Percentiles rank a stretch among this genome's conserved stretches.
phyloP scores from a whole-genome alignment of 2,797 vertebrate species.

The Chaetophractus vellerosus region DNA sequence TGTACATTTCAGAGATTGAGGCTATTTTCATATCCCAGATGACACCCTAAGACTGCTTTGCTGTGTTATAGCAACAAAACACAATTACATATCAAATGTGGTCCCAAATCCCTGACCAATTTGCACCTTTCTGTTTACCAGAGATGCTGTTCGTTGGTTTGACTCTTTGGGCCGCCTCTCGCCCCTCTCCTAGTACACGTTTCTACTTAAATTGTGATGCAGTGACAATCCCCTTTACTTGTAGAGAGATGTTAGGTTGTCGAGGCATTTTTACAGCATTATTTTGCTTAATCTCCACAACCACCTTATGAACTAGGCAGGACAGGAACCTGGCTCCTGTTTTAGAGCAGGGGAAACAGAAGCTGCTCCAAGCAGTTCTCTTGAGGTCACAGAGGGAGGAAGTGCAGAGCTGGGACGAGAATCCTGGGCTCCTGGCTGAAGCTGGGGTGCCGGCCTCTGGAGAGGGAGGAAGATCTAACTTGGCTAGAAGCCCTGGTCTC shows the following conservation, averaged over 20 bases:
- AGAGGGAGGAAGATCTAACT: background rate
- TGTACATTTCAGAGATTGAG: background rate
- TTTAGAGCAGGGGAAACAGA: background rate
- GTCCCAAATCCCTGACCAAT: background rate
- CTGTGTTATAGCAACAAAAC: background rate
- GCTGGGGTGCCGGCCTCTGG: too few relatives aligned
- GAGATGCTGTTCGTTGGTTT: background rate
- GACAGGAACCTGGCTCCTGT: background rate
- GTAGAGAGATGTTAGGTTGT: background rate
- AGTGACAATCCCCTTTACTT: background rate
- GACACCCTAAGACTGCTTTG: background rate
- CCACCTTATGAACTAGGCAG: background rate
- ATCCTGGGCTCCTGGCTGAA: background rate
- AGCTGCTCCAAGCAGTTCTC: background rate
- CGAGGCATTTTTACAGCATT: background rate
- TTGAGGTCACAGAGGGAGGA: background rate
- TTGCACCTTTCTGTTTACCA: background rate
- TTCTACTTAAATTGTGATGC: background rate
- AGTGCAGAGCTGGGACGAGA: background rate
- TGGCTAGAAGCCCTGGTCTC: fast-evolving
- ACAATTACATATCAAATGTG: background rate
- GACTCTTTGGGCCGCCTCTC: background rate
- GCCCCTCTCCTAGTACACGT: background rate
- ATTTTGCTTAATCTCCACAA: background rate
- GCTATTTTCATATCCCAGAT: background rate